phyloP scores from a whole-genome alignment of 2,888 invertebrate genomes.

The Drosophila setosimentum region DNA sequence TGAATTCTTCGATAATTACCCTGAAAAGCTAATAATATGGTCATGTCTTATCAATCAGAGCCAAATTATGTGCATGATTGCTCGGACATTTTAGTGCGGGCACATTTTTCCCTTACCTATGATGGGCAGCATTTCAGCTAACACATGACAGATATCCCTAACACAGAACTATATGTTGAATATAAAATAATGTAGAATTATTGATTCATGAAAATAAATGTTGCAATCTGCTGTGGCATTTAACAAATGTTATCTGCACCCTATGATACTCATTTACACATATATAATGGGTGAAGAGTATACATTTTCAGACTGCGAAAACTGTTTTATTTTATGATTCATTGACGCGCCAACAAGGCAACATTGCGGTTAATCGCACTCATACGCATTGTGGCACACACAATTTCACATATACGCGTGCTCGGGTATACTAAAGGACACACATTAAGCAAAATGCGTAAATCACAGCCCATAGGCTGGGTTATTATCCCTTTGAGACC shows the following conservation, averaged over 20 bases:
- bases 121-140: neutral
- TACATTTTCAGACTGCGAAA: neutral
- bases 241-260: neutral
- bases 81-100: neutral
- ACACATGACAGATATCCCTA: neutral
- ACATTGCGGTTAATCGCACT: conserved; percentile 55
- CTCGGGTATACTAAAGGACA: conserved; percentile 11
- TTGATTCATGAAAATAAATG: neutral
- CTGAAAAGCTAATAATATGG: neutral
- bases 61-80: neutral
- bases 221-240: neutral
- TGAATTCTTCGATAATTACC: neutral
- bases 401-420: neutral
- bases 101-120: neutral
- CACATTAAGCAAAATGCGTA: conserved; percentile 24
- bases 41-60: neutral
- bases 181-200: neutral
- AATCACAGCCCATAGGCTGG: conserved; percentile 52
- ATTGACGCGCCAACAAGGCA: conserved; percentile 34
- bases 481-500: conserved; percentile 69
- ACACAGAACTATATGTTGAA: too few species aligned
- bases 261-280: neutral
- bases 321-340: conserved; percentile 18
- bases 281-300: neutral
- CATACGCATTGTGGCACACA: conserved; percentile 48